Conservation (phyloP, 2,888 invertebrate species). For the Cancer borealis region DNA sequence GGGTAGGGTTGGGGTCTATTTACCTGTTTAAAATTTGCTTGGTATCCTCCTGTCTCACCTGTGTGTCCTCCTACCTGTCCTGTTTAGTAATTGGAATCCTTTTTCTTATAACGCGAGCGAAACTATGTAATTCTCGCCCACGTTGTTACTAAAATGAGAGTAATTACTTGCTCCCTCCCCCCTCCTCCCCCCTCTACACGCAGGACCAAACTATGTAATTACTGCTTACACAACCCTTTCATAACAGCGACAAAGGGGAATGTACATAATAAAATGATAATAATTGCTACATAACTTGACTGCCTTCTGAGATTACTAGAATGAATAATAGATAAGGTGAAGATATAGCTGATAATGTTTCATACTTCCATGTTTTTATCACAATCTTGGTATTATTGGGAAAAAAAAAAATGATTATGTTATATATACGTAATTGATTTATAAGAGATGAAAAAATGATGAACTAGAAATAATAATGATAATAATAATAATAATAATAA, state of each 20-base stretch:
- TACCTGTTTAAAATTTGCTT: neutral
- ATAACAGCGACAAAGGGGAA: neutral
- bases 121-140: neutral
- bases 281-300: neutral
- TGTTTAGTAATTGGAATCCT: neutral
- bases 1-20: neutral
- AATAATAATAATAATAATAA: too few species aligned
- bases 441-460: too few species aligned
- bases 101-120: neutral
- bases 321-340: neutral
- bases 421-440: too few species aligned
- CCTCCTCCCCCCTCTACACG: too few species aligned
- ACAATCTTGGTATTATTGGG: too few species aligned
- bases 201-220: neutral
- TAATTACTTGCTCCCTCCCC: neutral
- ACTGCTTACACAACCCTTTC: neutral
- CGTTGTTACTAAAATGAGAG: neutral
- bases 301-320: neutral
- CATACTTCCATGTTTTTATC: too few species aligned
- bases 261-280: neutral
- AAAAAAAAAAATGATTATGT: too few species aligned
- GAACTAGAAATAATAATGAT: too few species aligned
- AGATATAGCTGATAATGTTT: too few species aligned
- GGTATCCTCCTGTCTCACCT: neutral
- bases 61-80: neutral